Conservation (phyloP, 1,140 invertebrate species). For the Pissodes strobi region DNA sequence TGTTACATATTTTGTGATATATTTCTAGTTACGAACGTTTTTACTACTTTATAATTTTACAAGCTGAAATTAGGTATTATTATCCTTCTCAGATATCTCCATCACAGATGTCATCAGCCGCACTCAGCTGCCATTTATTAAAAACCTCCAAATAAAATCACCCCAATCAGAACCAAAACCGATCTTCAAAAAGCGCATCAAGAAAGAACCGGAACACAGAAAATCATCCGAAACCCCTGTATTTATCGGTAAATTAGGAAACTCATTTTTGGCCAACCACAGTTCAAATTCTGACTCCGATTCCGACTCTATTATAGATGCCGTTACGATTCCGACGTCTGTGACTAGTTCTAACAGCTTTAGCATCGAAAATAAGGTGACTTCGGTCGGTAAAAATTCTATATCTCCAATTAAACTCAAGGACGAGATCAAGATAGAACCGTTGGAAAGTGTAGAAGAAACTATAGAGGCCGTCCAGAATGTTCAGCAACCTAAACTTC, state of each 20-base stretch:
- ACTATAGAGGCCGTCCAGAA: slow-evolving; percentile 13
- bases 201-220: slow-evolving; percentile 41
- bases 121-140: slow-evolving; percentile 55
- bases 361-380: too few relatives aligned
- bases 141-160: slow-evolving; percentile 54
- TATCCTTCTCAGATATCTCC: slow-evolving; percentile 36
- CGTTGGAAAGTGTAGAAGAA: slow-evolving; percentile 8
- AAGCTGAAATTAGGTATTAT: neutral
- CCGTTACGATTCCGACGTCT: slow-evolving; percentile 31
- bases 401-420: too few relatives aligned
- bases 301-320: slow-evolving; percentile 50
- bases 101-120: slow-evolving; percentile 47
- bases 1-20: too few relatives aligned
- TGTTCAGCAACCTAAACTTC: slow-evolving; percentile 3
- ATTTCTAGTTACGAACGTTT: too few relatives aligned
- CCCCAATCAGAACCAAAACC: slow-evolving; percentile 50
- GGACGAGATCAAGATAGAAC: slow-evolving; percentile 45
- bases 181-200: slow-evolving; percentile 39
- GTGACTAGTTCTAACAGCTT: slow-evolving; percentile 6
- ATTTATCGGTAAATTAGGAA: slow-evolving; percentile 25
- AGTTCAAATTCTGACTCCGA: slow-evolving; percentile 54
- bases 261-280: slow-evolving; percentile 35
- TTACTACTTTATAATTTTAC: slow-evolving; percentile 2
- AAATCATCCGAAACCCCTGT: slow-evolving; percentile 27
- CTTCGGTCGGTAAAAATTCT: too few relatives aligned